Conservation (phyloP, 2,888 invertebrate species). For the Drosophila mayaguana region DNA sequence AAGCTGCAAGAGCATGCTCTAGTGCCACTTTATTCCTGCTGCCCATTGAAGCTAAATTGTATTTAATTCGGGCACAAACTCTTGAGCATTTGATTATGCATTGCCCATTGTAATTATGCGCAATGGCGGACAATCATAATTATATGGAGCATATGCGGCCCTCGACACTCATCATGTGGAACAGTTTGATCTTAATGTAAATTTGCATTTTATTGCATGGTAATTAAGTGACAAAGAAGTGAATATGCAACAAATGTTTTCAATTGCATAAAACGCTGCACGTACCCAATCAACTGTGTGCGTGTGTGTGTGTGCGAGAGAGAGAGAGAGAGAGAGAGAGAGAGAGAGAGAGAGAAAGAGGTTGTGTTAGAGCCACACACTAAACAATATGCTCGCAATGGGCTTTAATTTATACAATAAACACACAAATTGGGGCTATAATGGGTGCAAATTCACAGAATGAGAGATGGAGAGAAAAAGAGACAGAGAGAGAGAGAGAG, state of each 20-base stretch:
- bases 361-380: conserved; percentile 48
- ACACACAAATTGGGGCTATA: conserved; percentile 51
- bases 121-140: conserved; percentile 10
- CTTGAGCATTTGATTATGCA: conserved; percentile 7
- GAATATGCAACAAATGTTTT: conserved; percentile 55
- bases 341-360: too few species aligned
- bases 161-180: background rate
- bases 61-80: background rate
- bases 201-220: conserved; percentile 51
- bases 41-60: background rate
- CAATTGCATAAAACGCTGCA: conserved; percentile 44
- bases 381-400: conserved; percentile 63
- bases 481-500: background rate
- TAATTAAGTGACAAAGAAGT: conserved; percentile 65
- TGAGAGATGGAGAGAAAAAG: background rate
- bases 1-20: background rate
- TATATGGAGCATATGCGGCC: conserved; percentile 11
- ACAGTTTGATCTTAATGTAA: conserved; percentile 29
- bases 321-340: too few species aligned
- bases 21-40: background rate
- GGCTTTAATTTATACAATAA: conserved; percentile 67
- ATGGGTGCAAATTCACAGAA: conserved; percentile 11
- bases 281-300: conserved; percentile 29
- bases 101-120: background rate
- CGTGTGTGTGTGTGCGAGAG: background rate